Evolutionary conservation across 2,797 vertebrate species (phyloP).

Genomic region (Natrix natrix): DNA sequence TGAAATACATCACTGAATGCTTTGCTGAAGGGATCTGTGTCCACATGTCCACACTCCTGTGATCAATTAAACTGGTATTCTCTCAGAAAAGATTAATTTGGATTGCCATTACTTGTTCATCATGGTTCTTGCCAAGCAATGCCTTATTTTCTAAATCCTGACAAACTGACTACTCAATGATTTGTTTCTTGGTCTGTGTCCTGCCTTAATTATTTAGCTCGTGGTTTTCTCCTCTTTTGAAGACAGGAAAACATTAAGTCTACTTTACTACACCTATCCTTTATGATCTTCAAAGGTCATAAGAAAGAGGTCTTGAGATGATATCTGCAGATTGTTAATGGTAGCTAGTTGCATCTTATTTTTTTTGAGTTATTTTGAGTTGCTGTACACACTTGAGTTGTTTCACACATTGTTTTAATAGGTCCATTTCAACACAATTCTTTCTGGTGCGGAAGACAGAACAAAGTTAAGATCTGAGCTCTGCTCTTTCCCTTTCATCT

Average conservation of each 20-base stretch:
- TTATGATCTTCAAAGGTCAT: background rate
- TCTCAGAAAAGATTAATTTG: background rate
- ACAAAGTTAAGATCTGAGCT: background rate
- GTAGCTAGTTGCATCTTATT: background rate
- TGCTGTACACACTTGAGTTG: background rate
- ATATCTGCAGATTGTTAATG: background rate
- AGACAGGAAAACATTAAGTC: background rate
- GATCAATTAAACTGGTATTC: background rate
- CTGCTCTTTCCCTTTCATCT: background rate
- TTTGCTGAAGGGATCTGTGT: background rate
- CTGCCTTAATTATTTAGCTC: background rate
- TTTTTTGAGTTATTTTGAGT: background rate
- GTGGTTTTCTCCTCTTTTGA: background rate
- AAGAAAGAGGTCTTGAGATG: background rate
- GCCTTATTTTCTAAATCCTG: background rate
- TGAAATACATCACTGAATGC: background rate
- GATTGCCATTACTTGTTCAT: background rate
- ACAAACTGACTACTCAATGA: background rate
- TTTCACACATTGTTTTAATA: background rate
- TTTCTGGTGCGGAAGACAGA: background rate
- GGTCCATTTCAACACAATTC: background rate
- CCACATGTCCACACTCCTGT: background rate
- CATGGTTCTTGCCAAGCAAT: background rate
- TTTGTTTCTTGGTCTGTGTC: background rate
- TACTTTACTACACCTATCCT: background rate